phyloP scores from a whole-genome alignment of 2,888 invertebrate genomes.

The Andrena praecox region DNA sequence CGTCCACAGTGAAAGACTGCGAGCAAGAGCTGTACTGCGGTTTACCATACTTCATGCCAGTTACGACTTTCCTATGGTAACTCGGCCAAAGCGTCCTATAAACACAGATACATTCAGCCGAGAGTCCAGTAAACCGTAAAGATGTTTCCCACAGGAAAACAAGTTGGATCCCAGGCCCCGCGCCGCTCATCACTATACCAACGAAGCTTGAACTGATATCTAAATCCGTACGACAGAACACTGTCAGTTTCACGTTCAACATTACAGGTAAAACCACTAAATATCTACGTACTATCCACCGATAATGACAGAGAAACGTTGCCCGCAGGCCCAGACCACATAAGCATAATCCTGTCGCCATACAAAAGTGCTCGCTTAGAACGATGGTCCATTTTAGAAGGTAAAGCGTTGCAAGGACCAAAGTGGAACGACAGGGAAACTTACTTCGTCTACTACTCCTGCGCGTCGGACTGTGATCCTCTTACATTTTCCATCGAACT shows the following conservation, averaged over 20 bases:
- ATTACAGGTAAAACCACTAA: slow-evolving; percentile 84
- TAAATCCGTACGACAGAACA: slow-evolving; percentile 81
- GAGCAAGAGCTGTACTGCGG: slow-evolving; percentile 90
- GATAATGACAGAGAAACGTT: background rate
- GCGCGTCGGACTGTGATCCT: slow-evolving; percentile 87
- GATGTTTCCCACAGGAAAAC: slow-evolving; percentile 85
- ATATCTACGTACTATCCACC: background rate
- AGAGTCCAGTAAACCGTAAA: background rate
- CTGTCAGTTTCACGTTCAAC: slow-evolving; percentile 85
- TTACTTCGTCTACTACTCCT: slow-evolving; percentile 90
- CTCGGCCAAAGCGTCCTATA: background rate
- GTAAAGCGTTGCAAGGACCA: slow-evolving; percentile 86
- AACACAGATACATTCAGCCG: too few relatives aligned
- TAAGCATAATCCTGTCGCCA: slow-evolving; percentile 89
- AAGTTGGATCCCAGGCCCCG: slow-evolving; percentile 87
- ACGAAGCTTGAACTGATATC: slow-evolving; percentile 85
- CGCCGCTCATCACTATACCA: slow-evolving; percentile 85
- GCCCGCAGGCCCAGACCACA: slow-evolving; percentile 88
- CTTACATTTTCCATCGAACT: slow-evolving; percentile 88
- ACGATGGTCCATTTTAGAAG: slow-evolving; percentile 87
- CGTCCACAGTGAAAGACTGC: slow-evolving; percentile 87
- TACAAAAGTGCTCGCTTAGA: slow-evolving; percentile 86
- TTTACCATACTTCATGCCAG: slow-evolving; percentile 92
- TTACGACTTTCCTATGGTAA: slow-evolving; percentile 88
- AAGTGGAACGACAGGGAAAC: slow-evolving; percentile 87